A percentile compares a stretch with the other conserved stretches of the same genome.
Conservation (phyloP, 2,797 vertebrate species). For the Cryptoprocta ferox region DNA sequence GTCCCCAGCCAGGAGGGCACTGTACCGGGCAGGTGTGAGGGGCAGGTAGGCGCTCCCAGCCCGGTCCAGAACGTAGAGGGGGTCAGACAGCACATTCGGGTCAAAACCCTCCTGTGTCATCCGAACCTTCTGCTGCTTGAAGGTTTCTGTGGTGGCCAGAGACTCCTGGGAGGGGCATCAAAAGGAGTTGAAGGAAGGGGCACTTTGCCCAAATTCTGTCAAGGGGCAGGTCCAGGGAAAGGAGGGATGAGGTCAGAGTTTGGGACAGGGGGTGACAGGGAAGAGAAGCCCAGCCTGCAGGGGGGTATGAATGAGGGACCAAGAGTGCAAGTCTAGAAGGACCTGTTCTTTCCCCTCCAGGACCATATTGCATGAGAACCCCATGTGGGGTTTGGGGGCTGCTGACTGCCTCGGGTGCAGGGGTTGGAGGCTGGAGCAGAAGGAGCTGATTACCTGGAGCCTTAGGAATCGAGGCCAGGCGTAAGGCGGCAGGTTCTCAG, state of each 20-base stretch:
- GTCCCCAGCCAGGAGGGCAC: slow-evolving; percentile 86
- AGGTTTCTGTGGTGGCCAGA: slow-evolving; percentile 92
- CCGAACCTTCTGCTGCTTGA: slow-evolving; percentile 93
- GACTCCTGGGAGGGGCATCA: slow-evolving; percentile 82
- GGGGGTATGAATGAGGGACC: rapidly evolving
- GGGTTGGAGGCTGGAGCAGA: neutral
- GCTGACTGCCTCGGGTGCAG: rapidly evolving
- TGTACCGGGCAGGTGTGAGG: slow-evolving; percentile 84
- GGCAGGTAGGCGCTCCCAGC: slow-evolving; percentile 85
- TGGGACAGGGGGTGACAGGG: neutral
- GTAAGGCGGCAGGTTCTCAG: slow-evolving; percentile 88
- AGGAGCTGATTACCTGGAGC: slow-evolving; percentile 87
- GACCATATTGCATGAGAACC: neutral
- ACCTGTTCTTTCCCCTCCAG: neutral
- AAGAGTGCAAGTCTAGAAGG: neutral
- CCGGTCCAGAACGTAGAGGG: slow-evolving; percentile 89
- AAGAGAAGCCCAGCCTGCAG: neutral
- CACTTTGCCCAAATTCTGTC: neutral
- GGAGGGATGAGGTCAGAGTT: neutral
- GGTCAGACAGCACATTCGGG: slow-evolving; percentile 81
- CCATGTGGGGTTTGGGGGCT: neutral
- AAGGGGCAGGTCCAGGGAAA: neutral
- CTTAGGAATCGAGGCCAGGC: slow-evolving; percentile 93
- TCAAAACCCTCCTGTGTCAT: slow-evolving; percentile 91
- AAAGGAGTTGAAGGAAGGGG: neutral